Base-by-base conservation (phyloP, 2,888 invertebrate species). In the Mongoloraphidia duomilia region DNA sequence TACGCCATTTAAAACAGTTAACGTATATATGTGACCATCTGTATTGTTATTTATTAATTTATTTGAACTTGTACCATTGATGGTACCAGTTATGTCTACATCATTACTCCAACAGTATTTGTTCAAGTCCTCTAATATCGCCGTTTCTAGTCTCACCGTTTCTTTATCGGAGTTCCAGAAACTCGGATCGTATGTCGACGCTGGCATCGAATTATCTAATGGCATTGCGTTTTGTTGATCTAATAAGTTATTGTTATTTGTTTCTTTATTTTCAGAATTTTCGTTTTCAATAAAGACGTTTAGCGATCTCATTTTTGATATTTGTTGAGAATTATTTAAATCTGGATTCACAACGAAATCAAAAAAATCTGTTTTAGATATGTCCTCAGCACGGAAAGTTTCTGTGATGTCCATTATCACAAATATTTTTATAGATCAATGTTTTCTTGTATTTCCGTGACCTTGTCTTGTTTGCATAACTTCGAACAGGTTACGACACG, bases 351-450 rank as follows among this genome's bases (percentile, higher is more conserved):
- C 85, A 54, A 88, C 88, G 70, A 88, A 87, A 71, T 89, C 88
- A 71, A 89, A 89, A 74, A 88, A 88, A 72, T 88, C 88, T 58
- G 87, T 84, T 71, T 88, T 87, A 60, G 84, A 80, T 69, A 88
- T 75, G 72, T 88, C 87, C 69, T 86, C 84, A 65, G 83, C 78
- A 58, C 79, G 75, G 68, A 81, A 80, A 59, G 80, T 74, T 75
- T 87, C 84, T 70, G 84, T 84, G 70, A 88, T 81, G 76, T 86
- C 87, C 87, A 87, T 87, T 75, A 74, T 69, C 63, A 72, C 73
- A 70, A 72, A 69, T 53, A 51, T 52, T 55, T 56, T 52, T 42
- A 3, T 26, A 26, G 26, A 26, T 26, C 6, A 26, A 26, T 26
- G 26, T 26, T 26, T 26, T 26, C 26, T 26, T 26, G 26, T 26